Conservation (phyloP, 2,797 vertebrate genomes). For the Pelobates cultripes region DNA sequence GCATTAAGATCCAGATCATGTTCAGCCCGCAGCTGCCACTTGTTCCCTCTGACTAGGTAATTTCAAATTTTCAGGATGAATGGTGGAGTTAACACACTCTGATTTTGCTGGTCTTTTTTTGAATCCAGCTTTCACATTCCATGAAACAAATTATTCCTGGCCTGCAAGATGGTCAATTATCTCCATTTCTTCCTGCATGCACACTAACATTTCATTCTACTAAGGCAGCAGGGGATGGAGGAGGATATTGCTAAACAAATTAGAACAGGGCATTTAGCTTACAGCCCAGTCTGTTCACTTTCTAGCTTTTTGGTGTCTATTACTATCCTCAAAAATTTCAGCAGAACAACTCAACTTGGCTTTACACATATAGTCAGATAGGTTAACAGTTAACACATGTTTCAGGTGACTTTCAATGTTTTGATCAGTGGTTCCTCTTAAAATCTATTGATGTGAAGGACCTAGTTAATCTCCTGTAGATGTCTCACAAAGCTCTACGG, state of each 20-base stretch:
- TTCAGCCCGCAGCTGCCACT: slow-evolving; percentile 31
- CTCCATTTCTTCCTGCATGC: not conserved
- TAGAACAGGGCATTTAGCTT: too few relatives aligned
- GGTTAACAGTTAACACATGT: too few relatives aligned
- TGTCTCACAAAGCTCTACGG: too few relatives aligned
- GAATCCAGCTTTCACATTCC: not conserved
- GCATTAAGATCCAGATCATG: slow-evolving; percentile 47
- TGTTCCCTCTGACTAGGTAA: slow-evolving; percentile 19
- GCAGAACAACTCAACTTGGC: too few relatives aligned
- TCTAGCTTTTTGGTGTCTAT: too few relatives aligned
- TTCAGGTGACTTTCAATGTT: too few relatives aligned
- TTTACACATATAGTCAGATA: too few relatives aligned
- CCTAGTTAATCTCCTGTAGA: too few relatives aligned
- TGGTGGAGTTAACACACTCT: slow-evolving; percentile 31
- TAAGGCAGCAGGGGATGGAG: not conserved
- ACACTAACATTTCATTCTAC: not conserved
- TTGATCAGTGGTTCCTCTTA: too few relatives aligned
- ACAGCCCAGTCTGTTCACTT: too few relatives aligned
- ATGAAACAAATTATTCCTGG: slow-evolving; percentile 36
- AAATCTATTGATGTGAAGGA: too few relatives aligned
- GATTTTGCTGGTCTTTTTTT: not conserved
- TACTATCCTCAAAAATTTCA: too few relatives aligned
- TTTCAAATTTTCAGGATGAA: slow-evolving; percentile 50
- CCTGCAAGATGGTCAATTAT: slow-evolving; percentile 35
- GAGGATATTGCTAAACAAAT: not conserved